These are phyloP conservation scores for Dryas iulia DNA, from an alignment of 1,140 invertebrate species.

Conservation along the genomic window DNA sequence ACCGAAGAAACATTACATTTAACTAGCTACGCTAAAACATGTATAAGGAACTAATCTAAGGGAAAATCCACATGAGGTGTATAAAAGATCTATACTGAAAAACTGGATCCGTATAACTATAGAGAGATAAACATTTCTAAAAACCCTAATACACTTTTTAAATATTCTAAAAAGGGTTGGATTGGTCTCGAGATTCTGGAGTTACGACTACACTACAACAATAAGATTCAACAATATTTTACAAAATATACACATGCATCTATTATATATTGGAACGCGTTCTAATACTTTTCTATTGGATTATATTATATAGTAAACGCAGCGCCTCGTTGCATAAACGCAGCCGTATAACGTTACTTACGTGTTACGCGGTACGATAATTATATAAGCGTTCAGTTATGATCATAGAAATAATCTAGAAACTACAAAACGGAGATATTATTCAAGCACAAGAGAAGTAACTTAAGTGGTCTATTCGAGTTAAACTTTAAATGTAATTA, in stretches of 20 bases:
- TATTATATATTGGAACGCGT: slow-evolving; percentile 31
- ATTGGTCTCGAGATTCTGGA: slow-evolving; percentile 75
- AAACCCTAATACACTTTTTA: slow-evolving; percentile 65
- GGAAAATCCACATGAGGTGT: slow-evolving; percentile 70
- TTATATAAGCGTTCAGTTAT: not conserved
- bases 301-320: not conserved
- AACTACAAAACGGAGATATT: not conserved
- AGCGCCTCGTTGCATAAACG: slow-evolving; percentile 8
- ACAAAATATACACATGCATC: slow-evolving; percentile 68
- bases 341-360: not conserved
- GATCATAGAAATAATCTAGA: not conserved
- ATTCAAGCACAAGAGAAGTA: not conserved
- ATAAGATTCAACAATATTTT: slow-evolving; percentile 72
- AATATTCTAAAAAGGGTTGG: slow-evolving; percentile 72
- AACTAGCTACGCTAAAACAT: slow-evolving; percentile 56
- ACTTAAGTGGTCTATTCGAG: too few relatives aligned
- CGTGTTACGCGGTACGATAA: not conserved
- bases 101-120: slow-evolving; percentile 69
- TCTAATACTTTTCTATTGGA: not conserved
- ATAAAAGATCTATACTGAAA: slow-evolving; percentile 70
- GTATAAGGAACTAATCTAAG: slow-evolving; percentile 62
- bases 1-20: slow-evolving; percentile 39
- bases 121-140: slow-evolving; percentile 70
- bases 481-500: not conserved
- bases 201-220: slow-evolving; percentile 67